Percentiles rank a stretch among this genome's conserved stretches.
These are phyloP conservation scores for Crax fasciolata DNA, from an alignment of 2,797 vertebrate species.

Conservation along the genomic window DNA sequence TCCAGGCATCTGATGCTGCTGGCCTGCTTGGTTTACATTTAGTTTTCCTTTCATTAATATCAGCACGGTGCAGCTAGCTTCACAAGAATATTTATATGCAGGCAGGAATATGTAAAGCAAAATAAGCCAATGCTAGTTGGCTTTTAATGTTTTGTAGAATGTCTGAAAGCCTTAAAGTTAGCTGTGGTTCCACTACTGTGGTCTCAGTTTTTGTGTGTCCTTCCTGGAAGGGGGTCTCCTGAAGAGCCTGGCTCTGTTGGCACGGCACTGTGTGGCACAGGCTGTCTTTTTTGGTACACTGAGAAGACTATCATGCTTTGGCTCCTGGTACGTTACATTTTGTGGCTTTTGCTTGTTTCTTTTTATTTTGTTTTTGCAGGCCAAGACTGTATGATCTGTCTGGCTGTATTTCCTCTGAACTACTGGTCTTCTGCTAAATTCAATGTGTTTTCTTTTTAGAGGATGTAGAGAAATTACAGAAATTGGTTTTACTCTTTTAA, in stretches of 20 bases:
- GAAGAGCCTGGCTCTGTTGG: not conserved
- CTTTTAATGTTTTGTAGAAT: not conserved
- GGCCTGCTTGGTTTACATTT: not conserved
- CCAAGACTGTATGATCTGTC: not conserved
- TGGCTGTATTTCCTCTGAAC: not conserved
- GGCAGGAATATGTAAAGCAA: not conserved
- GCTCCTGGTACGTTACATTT: accelerated
- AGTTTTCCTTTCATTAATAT: not conserved
- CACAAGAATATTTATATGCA: not conserved
- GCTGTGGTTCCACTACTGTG: accelerated
- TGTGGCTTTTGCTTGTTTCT: not conserved
- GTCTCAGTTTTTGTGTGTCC: not conserved
- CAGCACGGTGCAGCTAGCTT: not conserved
- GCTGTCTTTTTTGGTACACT: not conserved
- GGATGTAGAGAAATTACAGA: not conserved
- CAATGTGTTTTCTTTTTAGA: not conserved
- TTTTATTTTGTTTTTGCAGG: not conserved
- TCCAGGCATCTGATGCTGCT: not conserved
- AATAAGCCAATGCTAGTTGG: not conserved
- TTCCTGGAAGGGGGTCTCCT: not conserved
- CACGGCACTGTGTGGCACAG: not conserved
- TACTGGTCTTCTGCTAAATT: not conserved
- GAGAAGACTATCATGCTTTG: not conserved
- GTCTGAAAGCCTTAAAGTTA: not conserved
- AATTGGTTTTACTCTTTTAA: not conserved